phyloP scores from a whole-genome alignment of 2,888 invertebrate species.

The Melanostoma mellinum region DNA sequence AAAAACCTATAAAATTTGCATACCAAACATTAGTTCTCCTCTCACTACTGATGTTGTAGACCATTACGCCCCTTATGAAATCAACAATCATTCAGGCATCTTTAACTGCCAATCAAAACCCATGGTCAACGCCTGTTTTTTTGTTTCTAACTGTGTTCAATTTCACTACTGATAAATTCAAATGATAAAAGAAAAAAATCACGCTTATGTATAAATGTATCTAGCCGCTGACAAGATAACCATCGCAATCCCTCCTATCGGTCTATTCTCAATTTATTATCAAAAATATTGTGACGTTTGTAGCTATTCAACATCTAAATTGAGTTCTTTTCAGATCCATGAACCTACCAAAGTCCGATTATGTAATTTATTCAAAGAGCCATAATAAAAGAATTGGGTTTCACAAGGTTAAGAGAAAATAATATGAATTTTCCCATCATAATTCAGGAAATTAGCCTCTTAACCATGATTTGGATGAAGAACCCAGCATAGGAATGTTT shows the following conservation, averaged over 20 bases:
- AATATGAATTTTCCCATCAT: slow-evolving; percentile 12
- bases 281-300: slow-evolving; percentile 33
- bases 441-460: slow-evolving; percentile 27
- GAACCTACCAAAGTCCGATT: background rate
- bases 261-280: slow-evolving; percentile 6
- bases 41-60: background rate
- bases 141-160: slow-evolving; percentile 10
- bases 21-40: background rate
- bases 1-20: slow-evolving; percentile 1
- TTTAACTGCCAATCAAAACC: slow-evolving; percentile 28
- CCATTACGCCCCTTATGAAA: slow-evolving; percentile 18
- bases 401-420: background rate
- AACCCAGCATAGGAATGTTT: slow-evolving; percentile 34
- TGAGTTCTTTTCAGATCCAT: slow-evolving; percentile 5
- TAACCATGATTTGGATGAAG: slow-evolving; percentile 36
- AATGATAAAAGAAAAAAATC: slow-evolving; percentile 23
- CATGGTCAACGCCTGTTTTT: slow-evolving; percentile 20
- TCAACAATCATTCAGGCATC: slow-evolving; percentile 12
- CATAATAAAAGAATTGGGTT: slow-evolving; percentile 12
- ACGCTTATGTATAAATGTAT: slow-evolving; percentile 6
- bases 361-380: background rate
- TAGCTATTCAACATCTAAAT: background rate
- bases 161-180: slow-evolving; percentile 22
- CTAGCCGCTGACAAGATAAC: slow-evolving; percentile 10
- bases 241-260: slow-evolving; percentile 11